Evolutionary conservation across 2,888 invertebrate species (phyloP), one percentile per base, ranked within the genome.

Genomic region (Microdon myrmicae): DNA sequence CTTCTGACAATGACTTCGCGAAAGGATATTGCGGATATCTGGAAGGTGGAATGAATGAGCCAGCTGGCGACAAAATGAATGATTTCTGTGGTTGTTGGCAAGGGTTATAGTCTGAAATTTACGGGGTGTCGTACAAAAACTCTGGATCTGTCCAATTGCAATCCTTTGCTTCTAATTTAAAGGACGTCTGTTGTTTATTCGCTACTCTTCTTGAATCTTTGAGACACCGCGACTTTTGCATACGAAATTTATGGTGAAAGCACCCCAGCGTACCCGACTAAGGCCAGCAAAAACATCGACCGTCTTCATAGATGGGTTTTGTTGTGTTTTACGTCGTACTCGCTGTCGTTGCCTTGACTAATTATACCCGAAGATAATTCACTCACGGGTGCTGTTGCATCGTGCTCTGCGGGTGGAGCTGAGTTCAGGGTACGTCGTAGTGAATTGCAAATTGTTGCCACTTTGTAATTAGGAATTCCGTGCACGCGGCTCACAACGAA

Each of bases 401-500:
- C n/a, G n/a, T n/a, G n/a, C n/a, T n/a, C n/a, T n/a, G n/a, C n/a
- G n/a, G n/a, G n/a, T n/a, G n/a, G n/a, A n/a, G n/a, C n/a, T n/a
- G n/a, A 17, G 16, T n/a, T 31, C 12, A 37, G 43, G 34, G 22
- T 31, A 35, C 29, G 44, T 51, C 51, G 58, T 22, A 51, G 38
- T 41, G 64, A 64, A 64, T 64, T 53, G 64, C 64, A 64, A 64
- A 64, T 64, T 64, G 58, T 64, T 64, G 64, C 51, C 64, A 53
- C 64, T 64, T 58, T 64, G 64, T 64, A 60, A 55, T 53, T 60
- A 59, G 66, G 47, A 53, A 66, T 59, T 59, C 66, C 23, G 38
- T 29, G 53, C 66, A 59, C 66, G 66, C 48, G 53, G 53, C 53
- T 59, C 44, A 23, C 64, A 73, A 70, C 77, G 77, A 77, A 77